Base-by-base conservation (phyloP, 2,797 vertebrate genomes). In the Macroramphosus scolopax region DNA sequence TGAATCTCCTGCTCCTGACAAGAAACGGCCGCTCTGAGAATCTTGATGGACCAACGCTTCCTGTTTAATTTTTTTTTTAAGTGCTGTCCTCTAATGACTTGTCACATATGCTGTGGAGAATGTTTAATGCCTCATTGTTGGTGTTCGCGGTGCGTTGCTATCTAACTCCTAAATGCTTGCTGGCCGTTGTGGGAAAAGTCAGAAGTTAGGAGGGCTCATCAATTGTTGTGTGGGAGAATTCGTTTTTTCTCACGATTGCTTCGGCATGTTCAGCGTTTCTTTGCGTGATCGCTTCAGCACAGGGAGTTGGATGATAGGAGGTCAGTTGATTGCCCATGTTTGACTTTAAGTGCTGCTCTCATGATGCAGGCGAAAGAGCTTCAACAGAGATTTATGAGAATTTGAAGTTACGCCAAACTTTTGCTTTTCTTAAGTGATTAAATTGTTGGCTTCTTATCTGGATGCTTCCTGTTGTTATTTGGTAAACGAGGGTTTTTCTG, bases 1-100 rank as follows among this genome's bases (percentile, higher is more conserved):
- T 56, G 60, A 75, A 59, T 56, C 66, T 73, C 38, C 43, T 46
- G 65, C 62, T 75, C 45, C 55, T 78, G 61, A 73, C 64, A 69
- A 65, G 67, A 71, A 58, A 34, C 29, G 52, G 54, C 54, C 56
- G 31, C 35, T 47, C 33, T 42, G 31, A 58, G 18, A 57, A 72
- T 49, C 18, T 48, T 72, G 54, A 57, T 62, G 53, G 51, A 60
- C 59, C 58, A 51, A 53, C 4, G 36, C 15, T 46, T 59, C 6
- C 26, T 3, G 7, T 51, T 64, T 67, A 13, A 50, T 74, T 59
- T 67, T n/a, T n/a, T n/a, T n/a, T n/a, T n/a, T n/a, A n/a, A n/a
- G n/a, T n/a, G n/a, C n/a, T n/a, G n/a, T n/a, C n/a, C n/a, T n/a
- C n/a, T n/a, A n/a, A n/a, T n/a, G n/a, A n/a, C n/a, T n/a, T n/a